Evolutionary conservation across 2,888 invertebrate species (phyloP).

Genomic region (Hypselothyrea guttata): DNA sequence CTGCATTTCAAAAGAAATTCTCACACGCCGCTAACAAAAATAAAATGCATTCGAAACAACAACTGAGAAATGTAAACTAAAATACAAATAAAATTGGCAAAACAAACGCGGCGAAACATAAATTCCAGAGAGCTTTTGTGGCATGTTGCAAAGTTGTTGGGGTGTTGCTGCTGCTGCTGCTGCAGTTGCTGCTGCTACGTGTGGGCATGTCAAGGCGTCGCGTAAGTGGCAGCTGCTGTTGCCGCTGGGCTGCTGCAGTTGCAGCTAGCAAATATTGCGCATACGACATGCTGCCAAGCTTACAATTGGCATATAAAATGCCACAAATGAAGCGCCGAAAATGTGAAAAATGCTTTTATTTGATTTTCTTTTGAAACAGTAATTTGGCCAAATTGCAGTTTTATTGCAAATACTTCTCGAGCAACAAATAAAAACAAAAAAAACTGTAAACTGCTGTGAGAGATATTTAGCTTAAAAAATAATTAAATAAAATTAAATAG

Average conservation of each 20-base stretch:
- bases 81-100: conserved; percentile 22
- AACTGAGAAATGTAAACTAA: conserved; percentile 7
- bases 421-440: background rate
- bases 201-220: conserved; percentile 75
- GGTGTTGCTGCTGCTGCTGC: too few species aligned
- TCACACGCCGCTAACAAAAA: conserved; percentile 68
- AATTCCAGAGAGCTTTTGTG: conserved; percentile 71
- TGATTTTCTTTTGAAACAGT: conserved; percentile 10
- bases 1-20: conserved; percentile 75
- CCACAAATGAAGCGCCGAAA: conserved; percentile 51
- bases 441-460: too few species aligned
- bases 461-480: too few species aligned
- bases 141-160: conserved; percentile 73
- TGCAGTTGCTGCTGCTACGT: conserved; percentile 50
- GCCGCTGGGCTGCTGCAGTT: conserved; percentile 19
- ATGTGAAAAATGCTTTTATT: conserved; percentile 41
- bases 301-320: conserved; percentile 48
- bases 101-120: conserved; percentile 43
- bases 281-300: conserved; percentile 48
- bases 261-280: conserved; percentile 61
- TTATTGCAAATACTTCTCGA: background rate
- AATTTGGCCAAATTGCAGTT: background rate
- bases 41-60: too few species aligned
- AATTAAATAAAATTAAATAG: too few species aligned
- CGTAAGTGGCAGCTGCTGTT: conserved; percentile 53